Evolutionary conservation across 2,888 invertebrate genomes (phyloP), one percentile per base, ranked within the genome.

Genomic region (Lepetodrilus schrolli): DNA sequence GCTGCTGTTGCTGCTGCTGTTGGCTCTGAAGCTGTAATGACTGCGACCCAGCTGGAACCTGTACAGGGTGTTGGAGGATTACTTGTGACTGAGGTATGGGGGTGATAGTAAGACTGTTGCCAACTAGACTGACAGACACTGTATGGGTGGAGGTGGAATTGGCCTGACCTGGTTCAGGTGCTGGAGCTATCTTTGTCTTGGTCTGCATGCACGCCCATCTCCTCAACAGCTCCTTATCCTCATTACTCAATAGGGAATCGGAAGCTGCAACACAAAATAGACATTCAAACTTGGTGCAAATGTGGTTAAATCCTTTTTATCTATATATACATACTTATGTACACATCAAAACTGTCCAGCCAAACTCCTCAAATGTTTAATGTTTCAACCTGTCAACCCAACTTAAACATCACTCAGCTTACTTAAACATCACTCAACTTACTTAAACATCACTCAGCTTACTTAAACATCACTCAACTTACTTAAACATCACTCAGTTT

Each of bases 181-280:
- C 37, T 17, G 43, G 47, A 1, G 71, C 50, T 34, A 30, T 51
- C 17, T 58, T 50, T 65, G 81, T 78, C n/a, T n/a, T n/a, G n/a
- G n/a, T n/a, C 79, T 90, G 89, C 90, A 90, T 90, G 50, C 78
- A 82, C 7, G 83, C 80, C 90, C 90, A 90, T 21, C 90, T 79
- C 13, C 86, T 83, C 47, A 90, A 75, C 68, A 90, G 73, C 26
- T 87, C 87, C 76, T 83, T 84, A 74, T 90, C 90, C 23, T 83
- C 86, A 72, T 78, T 83, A 0, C 89, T 84, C 10, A 85, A 70
- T 1, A 82, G 37, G 5, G 75, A 48, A n/a, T 77, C 80, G n/a
- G 75, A n/a, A n/a, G 38, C 38, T 8, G 48, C 17, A 4, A 5
- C n/a, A 36, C 36, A 49, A 0, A 20, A 4, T 30, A n/a, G 34